Evolutionary conservation across 2,888 invertebrate genomes (phyloP), one percentile per base, ranked within the genome.

Genomic region (Cactoblastis cactorum): DNA sequence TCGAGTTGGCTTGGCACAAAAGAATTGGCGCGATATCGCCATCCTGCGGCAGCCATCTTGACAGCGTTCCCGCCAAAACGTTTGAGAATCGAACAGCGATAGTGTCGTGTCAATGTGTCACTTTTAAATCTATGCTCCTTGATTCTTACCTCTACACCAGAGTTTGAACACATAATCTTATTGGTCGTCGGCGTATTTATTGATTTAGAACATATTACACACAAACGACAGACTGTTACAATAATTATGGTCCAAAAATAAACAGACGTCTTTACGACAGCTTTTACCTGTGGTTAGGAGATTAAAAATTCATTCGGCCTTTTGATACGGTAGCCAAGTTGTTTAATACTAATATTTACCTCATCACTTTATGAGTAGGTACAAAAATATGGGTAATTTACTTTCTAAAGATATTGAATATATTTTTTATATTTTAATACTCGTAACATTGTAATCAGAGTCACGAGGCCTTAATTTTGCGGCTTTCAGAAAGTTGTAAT

Each of bases 1-100:
- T 59, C 60, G 71, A 70, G 68, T 63, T 80, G 77, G 78, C 78
- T 63, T 80, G 77, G 78, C 78, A 77, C 80, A 78, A 83, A 88
- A 86, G 86, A 84, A 88, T 85, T 83, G 86, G 80, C 69, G 80
- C 77, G 80, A 80, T 84, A 84, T 83, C 83, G 78, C 67, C 74
- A 71, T 67, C 62, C 66, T 69, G 70, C 58, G 75, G 74, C 71
- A 70, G 71, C 80, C 84, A 83, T 83, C 77, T 83, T 82, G 78
- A 67, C 73, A 68, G 55, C 54, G 61, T 66, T 77, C 72, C 71
- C 77, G 75, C 78, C 75, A 76, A 74, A 84, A 74, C 81, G 82
- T 83, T 84, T 75, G 79, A 77, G 77, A 83, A 82, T 80, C 80
- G 79, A 80, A 79, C 75, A 68, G 71, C 74, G 49, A 49, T 65